Conservation (phyloP, 2,888 invertebrate genomes). For the Mythimna albipuncta region DNA sequence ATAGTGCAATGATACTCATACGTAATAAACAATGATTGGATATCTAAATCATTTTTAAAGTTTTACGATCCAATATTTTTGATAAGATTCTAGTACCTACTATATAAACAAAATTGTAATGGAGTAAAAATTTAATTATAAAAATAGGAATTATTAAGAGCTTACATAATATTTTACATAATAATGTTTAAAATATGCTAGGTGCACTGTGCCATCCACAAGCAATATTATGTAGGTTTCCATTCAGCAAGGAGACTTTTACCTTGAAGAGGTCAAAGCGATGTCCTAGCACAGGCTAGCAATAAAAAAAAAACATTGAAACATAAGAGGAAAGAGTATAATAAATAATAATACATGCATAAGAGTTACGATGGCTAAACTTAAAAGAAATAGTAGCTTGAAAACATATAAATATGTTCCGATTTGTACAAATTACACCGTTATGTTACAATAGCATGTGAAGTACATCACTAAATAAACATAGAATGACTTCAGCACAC, state of each 20-base stretch:
- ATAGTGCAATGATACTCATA: constrained; percentile 5
- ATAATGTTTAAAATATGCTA: too few species aligned
- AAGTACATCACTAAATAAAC: constrained; percentile 39
- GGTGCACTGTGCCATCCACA: too few species aligned
- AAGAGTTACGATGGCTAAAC: background rate
- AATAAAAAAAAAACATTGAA: background rate
- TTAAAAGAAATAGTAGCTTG: background rate
- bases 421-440: constrained; percentile 8
- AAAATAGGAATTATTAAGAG: too few species aligned
- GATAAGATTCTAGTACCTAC: background rate
- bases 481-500: constrained; percentile 29
- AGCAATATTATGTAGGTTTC: too few species aligned
- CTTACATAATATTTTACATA: too few species aligned
- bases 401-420: too few species aligned
- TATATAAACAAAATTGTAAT: too few species aligned
- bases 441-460: background rate
- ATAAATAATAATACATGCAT: background rate
- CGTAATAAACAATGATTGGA: background rate
- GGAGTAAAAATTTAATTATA: too few species aligned
- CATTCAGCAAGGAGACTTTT: background rate
- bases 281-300: background rate
- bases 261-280: background rate
- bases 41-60: background rate
- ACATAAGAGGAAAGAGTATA: background rate
- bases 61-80: constrained; percentile 11